These are phyloP conservation scores for Aspidapion aeneum DNA, from an alignment of 2,888 invertebrate genomes.

Conservation along the genomic window DNA sequence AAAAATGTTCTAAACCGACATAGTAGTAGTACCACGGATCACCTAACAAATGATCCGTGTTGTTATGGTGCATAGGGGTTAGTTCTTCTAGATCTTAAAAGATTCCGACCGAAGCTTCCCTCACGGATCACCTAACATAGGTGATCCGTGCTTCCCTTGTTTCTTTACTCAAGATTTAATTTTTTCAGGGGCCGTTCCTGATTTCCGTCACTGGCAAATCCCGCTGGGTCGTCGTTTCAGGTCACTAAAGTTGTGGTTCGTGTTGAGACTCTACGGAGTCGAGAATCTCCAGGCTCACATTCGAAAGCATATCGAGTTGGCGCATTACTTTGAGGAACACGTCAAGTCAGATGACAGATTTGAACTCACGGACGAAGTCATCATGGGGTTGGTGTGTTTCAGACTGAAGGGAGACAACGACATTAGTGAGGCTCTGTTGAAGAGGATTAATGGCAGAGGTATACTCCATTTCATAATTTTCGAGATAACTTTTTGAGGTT, in stretches of 20 bases:
- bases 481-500: no score
- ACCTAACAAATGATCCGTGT: no score
- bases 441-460: constrained; percentile 79
- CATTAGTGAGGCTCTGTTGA: constrained; percentile 74
- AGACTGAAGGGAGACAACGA: constrained; percentile 84
- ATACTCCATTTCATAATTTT: no score
- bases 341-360: constrained; percentile 77
- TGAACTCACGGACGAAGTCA: constrained; percentile 84
- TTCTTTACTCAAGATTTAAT: no score
- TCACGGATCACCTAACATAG: no score
- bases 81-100: no score
- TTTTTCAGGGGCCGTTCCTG: constrained; percentile 85
- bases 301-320: constrained; percentile 79
- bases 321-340: constrained; percentile 81
- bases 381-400: constrained; percentile 97
- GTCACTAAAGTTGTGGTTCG: constrained; percentile 94
- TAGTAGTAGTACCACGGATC: no score
- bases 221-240: constrained; percentile 91
- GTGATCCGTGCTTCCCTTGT: no score
- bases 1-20: no score
- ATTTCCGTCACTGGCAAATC: constrained; percentile 97
- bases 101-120: no score
- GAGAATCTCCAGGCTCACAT: constrained; percentile 85
- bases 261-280: constrained; percentile 83
- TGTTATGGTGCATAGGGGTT: no score